Evolutionary conservation across 2,888 invertebrate genomes (phyloP).

Genomic region (Andrena bicolor): DNA sequence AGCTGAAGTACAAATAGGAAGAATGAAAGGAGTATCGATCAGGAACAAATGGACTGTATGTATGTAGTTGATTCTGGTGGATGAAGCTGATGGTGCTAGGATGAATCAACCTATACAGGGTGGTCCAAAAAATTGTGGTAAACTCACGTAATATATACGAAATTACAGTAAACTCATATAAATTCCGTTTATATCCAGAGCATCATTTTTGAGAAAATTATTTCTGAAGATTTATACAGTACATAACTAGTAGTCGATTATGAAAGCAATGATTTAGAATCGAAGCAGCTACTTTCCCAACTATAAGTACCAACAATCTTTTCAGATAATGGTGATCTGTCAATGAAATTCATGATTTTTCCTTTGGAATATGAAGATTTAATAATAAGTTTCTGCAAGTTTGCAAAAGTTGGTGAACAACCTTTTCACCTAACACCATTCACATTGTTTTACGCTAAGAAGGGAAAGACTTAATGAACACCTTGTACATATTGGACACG

Average conservation of each 20-base stretch:
- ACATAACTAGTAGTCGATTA: not conserved
- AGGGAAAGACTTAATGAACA: not conserved
- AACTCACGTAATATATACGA: not conserved
- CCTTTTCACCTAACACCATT: not conserved
- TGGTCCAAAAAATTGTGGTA: not conserved
- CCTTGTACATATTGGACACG: slow-evolving; percentile 20
- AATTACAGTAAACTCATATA: not conserved
- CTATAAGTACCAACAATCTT: no score
- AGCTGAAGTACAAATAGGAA: slow-evolving; percentile 7
- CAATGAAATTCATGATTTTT: no score
- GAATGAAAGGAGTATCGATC: slow-evolving; percentile 36
- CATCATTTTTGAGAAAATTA: not conserved
- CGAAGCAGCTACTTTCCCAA: no score
- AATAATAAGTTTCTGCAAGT: not conserved
- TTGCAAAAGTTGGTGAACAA: not conserved
- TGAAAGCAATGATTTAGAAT: not conserved
- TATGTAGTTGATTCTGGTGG: slow-evolving; percentile 15
- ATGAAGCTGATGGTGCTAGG: not conserved
- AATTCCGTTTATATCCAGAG: not conserved
- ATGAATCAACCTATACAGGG: not conserved
- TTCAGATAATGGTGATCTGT: no score
- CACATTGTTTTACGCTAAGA: not conserved
- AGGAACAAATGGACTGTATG: slow-evolving; percentile 24
- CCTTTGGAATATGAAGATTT: not conserved
- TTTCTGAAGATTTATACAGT: not conserved